Conservation (phyloP, 64 coral and sea anemone genomes). For the Acropora yongei region DNA sequence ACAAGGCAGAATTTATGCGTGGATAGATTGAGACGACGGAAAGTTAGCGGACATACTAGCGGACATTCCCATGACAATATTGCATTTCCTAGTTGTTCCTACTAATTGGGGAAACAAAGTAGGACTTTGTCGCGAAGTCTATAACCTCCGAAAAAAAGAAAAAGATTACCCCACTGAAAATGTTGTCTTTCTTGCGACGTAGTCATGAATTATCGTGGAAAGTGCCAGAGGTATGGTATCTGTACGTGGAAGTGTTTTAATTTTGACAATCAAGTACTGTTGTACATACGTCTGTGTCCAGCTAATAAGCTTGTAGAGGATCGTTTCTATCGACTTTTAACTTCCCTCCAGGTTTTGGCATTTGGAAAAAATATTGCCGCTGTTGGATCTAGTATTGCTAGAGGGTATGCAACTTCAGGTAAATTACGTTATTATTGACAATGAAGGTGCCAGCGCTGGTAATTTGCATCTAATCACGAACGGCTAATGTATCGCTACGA, state of each 20-base stretch:
- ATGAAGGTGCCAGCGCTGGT: too few species aligned
- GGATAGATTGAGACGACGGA: background rate
- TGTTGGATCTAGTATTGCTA: conserved; percentile 26
- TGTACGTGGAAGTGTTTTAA: background rate
- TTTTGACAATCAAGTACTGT: too few species aligned
- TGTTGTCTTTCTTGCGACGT: conserved; percentile 56
- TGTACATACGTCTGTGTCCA: too few species aligned
- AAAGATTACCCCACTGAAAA: conserved; percentile 12
- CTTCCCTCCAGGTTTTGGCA: conserved; percentile 25
- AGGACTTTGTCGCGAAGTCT: too few species aligned
- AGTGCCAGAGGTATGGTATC: conserved; percentile 42
- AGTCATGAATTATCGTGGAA: conserved; percentile 21
- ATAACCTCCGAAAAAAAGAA: background rate
- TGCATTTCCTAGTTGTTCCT: too few species aligned
- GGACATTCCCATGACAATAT: background rate
- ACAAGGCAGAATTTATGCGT: background rate
- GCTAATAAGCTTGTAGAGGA: too few species aligned
- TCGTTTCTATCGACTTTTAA: background rate
- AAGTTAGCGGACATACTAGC: conserved; percentile 2
- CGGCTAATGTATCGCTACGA: too few species aligned
- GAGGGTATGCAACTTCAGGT: conserved; percentile 79
- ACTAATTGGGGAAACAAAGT: background rate
- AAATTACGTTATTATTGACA: background rate
- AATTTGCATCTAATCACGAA: too few species aligned
- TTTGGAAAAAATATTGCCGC: conserved; percentile 51